Evolutionary conservation across 2,888 invertebrate species (phyloP).

Genomic region (Caenorhabditis drosophilae): DNA sequence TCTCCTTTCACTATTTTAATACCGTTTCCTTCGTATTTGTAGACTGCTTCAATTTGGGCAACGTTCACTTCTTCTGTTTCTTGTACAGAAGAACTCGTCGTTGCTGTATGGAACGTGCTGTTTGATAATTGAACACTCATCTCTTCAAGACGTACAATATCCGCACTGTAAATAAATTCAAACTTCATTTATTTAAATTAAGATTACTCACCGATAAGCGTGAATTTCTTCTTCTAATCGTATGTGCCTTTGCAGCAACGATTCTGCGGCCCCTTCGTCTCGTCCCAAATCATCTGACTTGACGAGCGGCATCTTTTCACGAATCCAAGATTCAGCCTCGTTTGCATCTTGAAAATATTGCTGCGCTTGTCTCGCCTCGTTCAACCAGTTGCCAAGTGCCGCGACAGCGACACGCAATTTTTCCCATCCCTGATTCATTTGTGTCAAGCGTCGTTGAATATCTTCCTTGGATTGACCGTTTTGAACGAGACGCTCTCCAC

Average conservation of each 20-base stretch:
- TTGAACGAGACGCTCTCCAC: conserved; percentile 61
- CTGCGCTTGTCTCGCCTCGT: conserved; percentile 88
- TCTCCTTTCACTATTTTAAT: conserved; percentile 90
- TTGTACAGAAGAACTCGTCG: conserved; percentile 32
- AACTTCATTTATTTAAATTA: not conserved
- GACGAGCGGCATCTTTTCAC: conserved; percentile 90
- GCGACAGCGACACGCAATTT: conserved; percentile 84
- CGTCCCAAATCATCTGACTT: conserved; percentile 87
- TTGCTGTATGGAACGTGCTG: conserved; percentile 61
- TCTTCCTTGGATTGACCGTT: conserved; percentile 48
- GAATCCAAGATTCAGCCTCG: conserved; percentile 95
- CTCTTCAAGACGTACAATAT: conserved; percentile 67
- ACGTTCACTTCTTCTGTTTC: conserved; percentile 61
- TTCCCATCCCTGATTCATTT: conserved; percentile 78
- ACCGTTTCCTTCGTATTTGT: conserved; percentile 74
- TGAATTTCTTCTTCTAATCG: conserved; percentile 66
- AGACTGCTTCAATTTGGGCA: conserved; percentile 56
- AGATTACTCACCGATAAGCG: conserved; percentile 50
- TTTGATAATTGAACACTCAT: conserved; percentile 68
- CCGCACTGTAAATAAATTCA: conserved; percentile 31
- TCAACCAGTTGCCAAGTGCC: conserved; percentile 79
- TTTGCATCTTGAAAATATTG: conserved; percentile 84
- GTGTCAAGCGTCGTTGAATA: conserved; percentile 39
- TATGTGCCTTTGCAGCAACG: conserved; percentile 71
- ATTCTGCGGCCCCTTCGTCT: conserved; percentile 62